Percentiles rank a stretch among this genome's conserved stretches.
phyloP scores from a whole-genome alignment of 2,888 invertebrate genomes.

The Liodrosophila aerea region DNA sequence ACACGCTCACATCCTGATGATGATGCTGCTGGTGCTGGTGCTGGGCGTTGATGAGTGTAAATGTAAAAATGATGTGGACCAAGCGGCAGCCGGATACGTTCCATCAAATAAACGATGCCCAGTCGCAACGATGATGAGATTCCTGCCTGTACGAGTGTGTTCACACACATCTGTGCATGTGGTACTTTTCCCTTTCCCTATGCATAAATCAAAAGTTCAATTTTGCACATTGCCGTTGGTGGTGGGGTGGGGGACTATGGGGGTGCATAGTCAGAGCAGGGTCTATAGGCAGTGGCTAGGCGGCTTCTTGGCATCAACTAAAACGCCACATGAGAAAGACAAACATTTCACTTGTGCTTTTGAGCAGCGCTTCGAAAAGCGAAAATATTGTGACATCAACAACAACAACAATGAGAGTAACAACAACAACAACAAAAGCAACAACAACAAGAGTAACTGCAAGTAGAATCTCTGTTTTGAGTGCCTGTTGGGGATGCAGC shows the following conservation, averaged over 20 bases:
- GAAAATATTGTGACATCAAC: constrained; percentile 75
- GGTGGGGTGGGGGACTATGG: no score
- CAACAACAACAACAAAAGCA: constrained; percentile 23
- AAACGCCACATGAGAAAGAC: constrained; percentile 70
- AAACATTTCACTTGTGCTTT: constrained; percentile 76
- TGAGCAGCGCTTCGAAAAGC: constrained; percentile 74
- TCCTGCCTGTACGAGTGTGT: no score
- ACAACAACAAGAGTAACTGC: constrained; percentile 8
- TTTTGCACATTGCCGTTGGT: constrained; percentile 61
- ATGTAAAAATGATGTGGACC: constrained; percentile 67
- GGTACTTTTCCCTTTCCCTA: constrained; percentile 11
- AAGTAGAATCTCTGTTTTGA: constrained; percentile 41
- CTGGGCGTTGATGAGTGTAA: constrained; percentile 64
- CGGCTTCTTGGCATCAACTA: constrained; percentile 56
- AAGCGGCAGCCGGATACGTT: constrained; percentile 32
- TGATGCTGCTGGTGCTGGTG: constrained; percentile 28
- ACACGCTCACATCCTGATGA: constrained; percentile 25
- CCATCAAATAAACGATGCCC: constrained; percentile 49
- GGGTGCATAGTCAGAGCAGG: no score
- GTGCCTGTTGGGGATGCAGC: constrained; percentile 59
- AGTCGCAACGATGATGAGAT: constrained; percentile 59
- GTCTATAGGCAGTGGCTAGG: constrained; percentile 22
- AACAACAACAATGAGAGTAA: constrained; percentile 39
- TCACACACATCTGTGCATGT: constrained; percentile 13
- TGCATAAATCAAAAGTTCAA: constrained; percentile 75